Percentiles rank a stretch among this genome's conserved stretches.
These are phyloP conservation scores for Narcine bancroftii DNA, from an alignment of 2,113 vertebrate species.

Conservation along the genomic window DNA sequence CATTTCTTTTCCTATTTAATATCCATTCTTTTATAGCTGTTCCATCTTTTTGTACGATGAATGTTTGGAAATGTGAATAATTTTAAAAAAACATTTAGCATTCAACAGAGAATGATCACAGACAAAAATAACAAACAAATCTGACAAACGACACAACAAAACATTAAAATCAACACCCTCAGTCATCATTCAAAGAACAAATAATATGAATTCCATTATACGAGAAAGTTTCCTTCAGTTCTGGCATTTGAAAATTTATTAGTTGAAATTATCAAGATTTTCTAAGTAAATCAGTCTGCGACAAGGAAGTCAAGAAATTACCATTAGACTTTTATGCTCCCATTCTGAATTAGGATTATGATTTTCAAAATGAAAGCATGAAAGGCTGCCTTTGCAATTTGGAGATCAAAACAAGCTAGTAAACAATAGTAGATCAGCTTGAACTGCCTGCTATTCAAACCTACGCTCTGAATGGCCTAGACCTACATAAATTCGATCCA, in stretches of 20 bases:
- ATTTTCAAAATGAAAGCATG: background rate
- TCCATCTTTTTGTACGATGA: background rate
- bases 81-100: background rate
- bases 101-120: background rate
- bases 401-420: background rate
- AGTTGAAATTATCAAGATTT: background rate
- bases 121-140: slow-evolving; percentile 3
- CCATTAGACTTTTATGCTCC: background rate
- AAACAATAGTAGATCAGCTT: background rate
- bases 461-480: no score
- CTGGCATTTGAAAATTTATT: background rate
- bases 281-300: background rate
- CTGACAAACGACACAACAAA: background rate
- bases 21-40: background rate
- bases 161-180: background rate
- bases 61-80: background rate
- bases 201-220: background rate
- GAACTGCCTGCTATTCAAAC: no score
- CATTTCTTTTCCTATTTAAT: background rate
- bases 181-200: background rate
- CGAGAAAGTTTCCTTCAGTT: background rate
- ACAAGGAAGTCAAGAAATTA: background rate
- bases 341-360: background rate
- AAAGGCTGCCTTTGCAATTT: background rate
- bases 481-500: no score